Evolutionary conservation across 2,888 invertebrate species (phyloP), one percentile per base, ranked within the genome.

Genomic region (Pomacea canaliculata): DNA sequence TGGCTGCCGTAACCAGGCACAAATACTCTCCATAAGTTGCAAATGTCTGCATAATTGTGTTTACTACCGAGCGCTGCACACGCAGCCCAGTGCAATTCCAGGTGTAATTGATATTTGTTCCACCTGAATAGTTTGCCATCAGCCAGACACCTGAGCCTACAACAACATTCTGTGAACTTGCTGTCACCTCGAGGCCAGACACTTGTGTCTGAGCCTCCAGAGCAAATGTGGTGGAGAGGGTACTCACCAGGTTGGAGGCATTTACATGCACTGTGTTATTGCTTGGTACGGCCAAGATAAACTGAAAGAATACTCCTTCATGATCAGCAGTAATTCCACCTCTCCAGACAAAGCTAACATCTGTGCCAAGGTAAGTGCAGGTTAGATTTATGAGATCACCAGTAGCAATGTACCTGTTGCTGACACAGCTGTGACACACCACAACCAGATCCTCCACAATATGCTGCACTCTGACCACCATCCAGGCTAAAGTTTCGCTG

Each of bases 1-100:
- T 76, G 37, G 49, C 37, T 5, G 78, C 85, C 13, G 62, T 79
- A 7, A 86, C 80, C 13, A 73, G 76, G 13, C 85, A 70, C 16
- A 60, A 83, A 67, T 82, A 82, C 19, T 60, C 69, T 9, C 78
- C 80, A 65, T 77, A 76, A 7, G 70, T 16, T 1, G 76, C 37
- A 66, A 82, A 85, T 1, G 71, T 23, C 18, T 62, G 71, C 4
- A n/a, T 49, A 23, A 56, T 23, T 51, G 10, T 48, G 62, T 71
- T 59, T 23, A 70, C 79, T 13, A 12, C 19, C 37, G 76, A 79
- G 13, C 63, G 76, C 70, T 70, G 62, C 3, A 23, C 18, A 18
- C 27, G 3, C n/a, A 46, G 46, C 16, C 18, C 46, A 48, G 37
- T 69, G 27, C 75, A 76, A 62, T 77, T 79, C 81, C 81, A 82